phyloP scores from a whole-genome alignment of 2,113 vertebrate species.

The Motacilla alba region DNA sequence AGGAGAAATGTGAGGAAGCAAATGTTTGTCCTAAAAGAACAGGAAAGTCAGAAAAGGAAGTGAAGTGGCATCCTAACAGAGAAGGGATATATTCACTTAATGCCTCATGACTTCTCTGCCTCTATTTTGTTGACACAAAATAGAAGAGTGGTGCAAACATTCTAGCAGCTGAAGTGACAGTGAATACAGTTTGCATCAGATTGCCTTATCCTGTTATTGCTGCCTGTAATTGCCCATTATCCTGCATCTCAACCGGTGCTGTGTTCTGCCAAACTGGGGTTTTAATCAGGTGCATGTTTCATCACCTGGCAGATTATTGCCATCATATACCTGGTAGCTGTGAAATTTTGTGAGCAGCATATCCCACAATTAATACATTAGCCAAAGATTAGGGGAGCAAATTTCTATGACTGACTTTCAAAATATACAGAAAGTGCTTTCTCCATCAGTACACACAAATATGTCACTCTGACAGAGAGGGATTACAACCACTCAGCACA shows the following conservation, averaged over 20 bases:
- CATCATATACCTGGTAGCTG: neutral
- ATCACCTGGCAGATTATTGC: neutral
- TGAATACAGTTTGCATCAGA: neutral
- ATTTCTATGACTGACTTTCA: neutral
- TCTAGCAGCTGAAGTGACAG: constrained; percentile 1
- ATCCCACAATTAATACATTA: neutral
- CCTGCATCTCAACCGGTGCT: neutral
- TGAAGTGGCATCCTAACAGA: neutral
- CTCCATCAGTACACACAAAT: neutral
- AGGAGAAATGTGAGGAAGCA: neutral
- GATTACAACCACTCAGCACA: neutral
- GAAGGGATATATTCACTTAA: neutral
- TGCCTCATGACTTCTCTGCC: neutral
- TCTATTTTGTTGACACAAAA: neutral
- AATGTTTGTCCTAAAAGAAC: neutral
- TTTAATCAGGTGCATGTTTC: neutral
- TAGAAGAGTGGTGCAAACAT: neutral
- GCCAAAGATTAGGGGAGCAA: neutral
- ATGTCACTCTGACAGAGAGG: neutral
- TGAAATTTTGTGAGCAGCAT: neutral
- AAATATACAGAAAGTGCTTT: neutral
- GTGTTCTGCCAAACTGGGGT: neutral
- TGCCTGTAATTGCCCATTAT: neutral
- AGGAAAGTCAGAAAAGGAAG: neutral
- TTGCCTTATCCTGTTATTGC: neutral